These are phyloP conservation scores for Dinoponera quadriceps DNA, from an alignment of 1,140 invertebrate genomes.

Conservation along the genomic window DNA sequence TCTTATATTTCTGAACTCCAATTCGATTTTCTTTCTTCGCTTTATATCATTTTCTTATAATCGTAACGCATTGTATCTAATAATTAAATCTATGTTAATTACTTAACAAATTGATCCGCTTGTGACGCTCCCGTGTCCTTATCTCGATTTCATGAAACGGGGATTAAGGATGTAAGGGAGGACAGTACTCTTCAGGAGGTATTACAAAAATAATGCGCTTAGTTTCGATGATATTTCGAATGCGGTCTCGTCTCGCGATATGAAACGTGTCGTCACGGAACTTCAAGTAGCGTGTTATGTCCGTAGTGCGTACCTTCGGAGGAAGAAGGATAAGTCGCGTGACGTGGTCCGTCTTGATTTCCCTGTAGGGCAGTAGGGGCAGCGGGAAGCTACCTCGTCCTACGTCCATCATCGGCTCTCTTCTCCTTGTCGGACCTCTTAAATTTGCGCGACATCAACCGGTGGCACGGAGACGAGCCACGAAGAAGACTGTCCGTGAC, in stretches of 20 bases:
- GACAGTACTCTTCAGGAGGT: constrained; percentile 3
- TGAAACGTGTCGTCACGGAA: constrained; percentile 4
- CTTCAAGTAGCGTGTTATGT: constrained; percentile 34
- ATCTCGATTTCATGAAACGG: background rate
- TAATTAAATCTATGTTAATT: background rate
- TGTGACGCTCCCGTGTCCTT: background rate
- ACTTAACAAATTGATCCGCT: background rate
- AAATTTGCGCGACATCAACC: constrained; percentile 48
- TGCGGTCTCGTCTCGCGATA: background rate
- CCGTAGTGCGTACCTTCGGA: constrained; percentile 15
- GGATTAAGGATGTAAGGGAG: constrained; percentile 1
- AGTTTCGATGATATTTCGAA: background rate
- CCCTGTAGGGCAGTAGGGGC: constrained; percentile 49
- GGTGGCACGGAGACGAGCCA: background rate
- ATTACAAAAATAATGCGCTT: background rate
- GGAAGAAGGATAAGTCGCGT: constrained; percentile 55
- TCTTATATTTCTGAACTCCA: background rate
- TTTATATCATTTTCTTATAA: background rate
- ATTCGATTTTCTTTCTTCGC: background rate
- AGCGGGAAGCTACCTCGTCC: constrained; percentile 27
- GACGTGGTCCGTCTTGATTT: constrained; percentile 43
- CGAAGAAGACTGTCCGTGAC: background rate
- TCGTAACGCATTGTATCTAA: background rate
- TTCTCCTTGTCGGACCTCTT: constrained; percentile 42
- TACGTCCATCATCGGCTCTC: constrained; percentile 23